Evolutionary conservation across 2,797 vertebrate genomes (phyloP), one percentile per base, ranked within the genome.

Genomic region (Chaetodon trifasciatus): DNA sequence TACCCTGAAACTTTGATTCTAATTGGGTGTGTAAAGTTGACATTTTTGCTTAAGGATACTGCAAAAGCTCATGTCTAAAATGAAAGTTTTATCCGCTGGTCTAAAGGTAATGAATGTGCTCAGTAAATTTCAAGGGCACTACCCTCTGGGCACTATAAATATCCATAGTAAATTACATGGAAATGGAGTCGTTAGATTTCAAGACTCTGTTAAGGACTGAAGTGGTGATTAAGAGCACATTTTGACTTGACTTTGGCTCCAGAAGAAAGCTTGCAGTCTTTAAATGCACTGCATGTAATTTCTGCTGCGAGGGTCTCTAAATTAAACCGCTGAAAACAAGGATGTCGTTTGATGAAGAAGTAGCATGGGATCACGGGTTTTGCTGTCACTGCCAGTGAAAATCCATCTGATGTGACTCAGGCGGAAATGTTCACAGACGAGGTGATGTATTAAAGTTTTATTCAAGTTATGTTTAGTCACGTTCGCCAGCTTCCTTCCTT

Each of bases 231-330:
- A 32, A 32, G 28, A 32, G 28, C 28, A 67, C 3, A 12, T 44
- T 57, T 37, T 64, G 8, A 32, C 9, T 32, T 37, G 32, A 23
- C 13, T 8, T 37, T 23, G 44, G 6, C 32, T 49, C 6, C 6
- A 69, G 35, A 66, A 21, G 24, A 68, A 68, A 24, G n/a, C 6
- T 65, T 42, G 42, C 3, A 12, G 70, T 64, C 39, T 32, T n/a
- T 44, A 74, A 35, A 9, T 42, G 28, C 28, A 32, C 28, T 32
- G 28, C 28, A 32, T 32, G 28, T 32, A 32, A 32, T 32, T 32
- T 32, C 28, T 32, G 28, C 28, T 4, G 28, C 4, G 28, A 32
- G 28, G 28, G 28, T 32, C 28, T 32, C 28, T 32, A 32, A 32
- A 32, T 32, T 32, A 32, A 4, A 32, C 4, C 28, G 4, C 28